phyloP scores from a whole-genome alignment of 2,888 invertebrate genomes.

The Spodoptera exigua region DNA sequence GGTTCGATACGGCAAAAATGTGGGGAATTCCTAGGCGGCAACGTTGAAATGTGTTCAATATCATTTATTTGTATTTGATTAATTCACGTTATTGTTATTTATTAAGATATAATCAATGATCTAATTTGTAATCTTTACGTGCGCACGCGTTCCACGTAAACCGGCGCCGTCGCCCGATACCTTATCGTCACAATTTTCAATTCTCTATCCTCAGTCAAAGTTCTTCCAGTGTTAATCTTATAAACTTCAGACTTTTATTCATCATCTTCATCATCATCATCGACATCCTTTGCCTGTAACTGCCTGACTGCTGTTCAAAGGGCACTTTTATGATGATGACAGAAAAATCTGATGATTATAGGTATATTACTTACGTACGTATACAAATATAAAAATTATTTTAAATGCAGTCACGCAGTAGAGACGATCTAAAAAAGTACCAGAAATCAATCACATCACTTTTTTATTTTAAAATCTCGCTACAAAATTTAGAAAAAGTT shows the following conservation, averaged over 20 bases:
- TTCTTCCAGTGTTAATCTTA: not conserved
- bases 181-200: slow-evolving; percentile 28
- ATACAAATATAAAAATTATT: too few relatives aligned
- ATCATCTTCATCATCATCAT: too few relatives aligned
- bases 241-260: not conserved
- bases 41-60: slow-evolving; percentile 27
- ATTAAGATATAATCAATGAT: slow-evolving; percentile 41
- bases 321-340: not conserved
- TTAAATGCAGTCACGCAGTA: too few relatives aligned
- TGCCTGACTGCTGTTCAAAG: too few relatives aligned
- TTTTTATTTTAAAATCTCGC: too few relatives aligned
- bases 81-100: slow-evolving; percentile 33
- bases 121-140: slow-evolving; percentile 48
- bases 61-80: slow-evolving; percentile 29
- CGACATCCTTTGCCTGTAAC: too few relatives aligned
- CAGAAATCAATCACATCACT: too few relatives aligned
- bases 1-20: not conserved
- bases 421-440: too few relatives aligned
- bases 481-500: too few relatives aligned
- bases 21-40: slow-evolving; percentile 29
- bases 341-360: too few relatives aligned
- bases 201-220: not conserved
- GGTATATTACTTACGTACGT: too few relatives aligned
- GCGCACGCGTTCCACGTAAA: slow-evolving; percentile 40
- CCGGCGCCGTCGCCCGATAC: slow-evolving; percentile 44